Evolutionary conservation across 1,140 invertebrate genomes (phyloP).

Genomic region (Papilio dardanus): DNA sequence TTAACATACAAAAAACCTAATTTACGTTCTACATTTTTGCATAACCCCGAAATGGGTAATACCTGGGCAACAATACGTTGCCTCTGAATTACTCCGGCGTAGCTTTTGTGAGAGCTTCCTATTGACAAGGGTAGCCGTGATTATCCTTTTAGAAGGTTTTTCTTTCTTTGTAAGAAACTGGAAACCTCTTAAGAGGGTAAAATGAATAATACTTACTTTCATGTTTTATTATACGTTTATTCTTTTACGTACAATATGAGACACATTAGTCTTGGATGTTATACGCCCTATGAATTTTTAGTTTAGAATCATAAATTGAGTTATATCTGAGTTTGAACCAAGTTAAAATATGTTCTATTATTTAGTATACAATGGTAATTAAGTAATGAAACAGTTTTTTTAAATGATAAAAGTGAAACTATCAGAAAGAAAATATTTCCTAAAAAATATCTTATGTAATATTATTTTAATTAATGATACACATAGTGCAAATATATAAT

Average conservation of each 20-base stretch:
- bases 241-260: neutral
- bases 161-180: conserved; percentile 4
- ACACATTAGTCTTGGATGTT: neutral
- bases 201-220: conserved; percentile 13
- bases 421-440: too few relatives aligned
- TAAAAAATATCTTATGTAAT: too few relatives aligned
- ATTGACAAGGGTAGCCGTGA: conserved; percentile 18
- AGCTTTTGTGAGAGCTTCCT: conserved; percentile 12
- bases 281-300: too few relatives aligned
- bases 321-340: too few relatives aligned
- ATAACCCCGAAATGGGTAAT: neutral
- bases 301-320: too few relatives aligned
- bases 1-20: neutral
- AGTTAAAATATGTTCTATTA: too few relatives aligned
- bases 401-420: too few relatives aligned
- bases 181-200: conserved; percentile 8
- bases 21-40: neutral
- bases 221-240: conserved; percentile 2
- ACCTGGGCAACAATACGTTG: conserved; percentile 1
- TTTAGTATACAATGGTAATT: too few relatives aligned
- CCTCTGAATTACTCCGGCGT: conserved; percentile 9
- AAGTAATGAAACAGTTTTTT: too few relatives aligned
- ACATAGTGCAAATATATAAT: neutral
- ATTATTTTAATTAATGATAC: too few relatives aligned
- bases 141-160: conserved; percentile 17